phyloP scores from a whole-genome alignment of 2,797 vertebrate species.

The Girardinus metallicus region DNA sequence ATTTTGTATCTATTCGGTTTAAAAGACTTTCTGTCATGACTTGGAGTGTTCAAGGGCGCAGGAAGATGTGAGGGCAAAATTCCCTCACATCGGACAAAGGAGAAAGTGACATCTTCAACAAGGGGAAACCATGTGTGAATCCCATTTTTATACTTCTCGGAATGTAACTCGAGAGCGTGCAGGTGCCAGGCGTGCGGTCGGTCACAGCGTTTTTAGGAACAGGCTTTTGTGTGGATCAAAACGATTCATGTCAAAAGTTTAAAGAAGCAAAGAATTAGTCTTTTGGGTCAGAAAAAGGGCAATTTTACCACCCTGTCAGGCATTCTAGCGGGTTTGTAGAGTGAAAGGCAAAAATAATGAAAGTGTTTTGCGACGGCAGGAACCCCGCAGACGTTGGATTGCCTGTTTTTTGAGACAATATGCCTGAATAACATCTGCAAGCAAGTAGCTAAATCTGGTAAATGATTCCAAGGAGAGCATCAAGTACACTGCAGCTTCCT shows the following conservation, averaged over 20 bases:
- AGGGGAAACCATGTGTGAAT: not conserved
- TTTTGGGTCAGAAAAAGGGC: not conserved
- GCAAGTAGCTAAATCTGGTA: not conserved
- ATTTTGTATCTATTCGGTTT: slow-evolving; percentile 17
- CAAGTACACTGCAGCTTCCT: slow-evolving; percentile 1
- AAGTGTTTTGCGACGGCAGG: not conserved
- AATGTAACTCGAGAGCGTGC: not conserved
- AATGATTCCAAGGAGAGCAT: not conserved
- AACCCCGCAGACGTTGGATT: not conserved
- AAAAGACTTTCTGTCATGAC: slow-evolving; percentile 23
- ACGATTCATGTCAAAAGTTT: not conserved
- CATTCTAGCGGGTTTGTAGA: too few relatives aligned
- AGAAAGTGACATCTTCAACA: not conserved
- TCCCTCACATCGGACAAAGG: not conserved
- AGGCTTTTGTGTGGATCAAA: not conserved
- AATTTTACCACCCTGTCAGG: too few relatives aligned
- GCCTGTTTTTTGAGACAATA: not conserved
- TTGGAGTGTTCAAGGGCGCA: not conserved
- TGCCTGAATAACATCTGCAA: not conserved
- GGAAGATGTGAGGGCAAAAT: not conserved
- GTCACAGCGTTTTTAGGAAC: not conserved
- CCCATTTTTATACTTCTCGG: not conserved
- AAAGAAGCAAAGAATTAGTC: not conserved
- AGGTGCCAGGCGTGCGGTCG: not conserved
- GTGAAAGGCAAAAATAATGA: not conserved